Conservation (phyloP, 2,888 invertebrate genomes). For the Notocelia uddmanniana region DNA sequence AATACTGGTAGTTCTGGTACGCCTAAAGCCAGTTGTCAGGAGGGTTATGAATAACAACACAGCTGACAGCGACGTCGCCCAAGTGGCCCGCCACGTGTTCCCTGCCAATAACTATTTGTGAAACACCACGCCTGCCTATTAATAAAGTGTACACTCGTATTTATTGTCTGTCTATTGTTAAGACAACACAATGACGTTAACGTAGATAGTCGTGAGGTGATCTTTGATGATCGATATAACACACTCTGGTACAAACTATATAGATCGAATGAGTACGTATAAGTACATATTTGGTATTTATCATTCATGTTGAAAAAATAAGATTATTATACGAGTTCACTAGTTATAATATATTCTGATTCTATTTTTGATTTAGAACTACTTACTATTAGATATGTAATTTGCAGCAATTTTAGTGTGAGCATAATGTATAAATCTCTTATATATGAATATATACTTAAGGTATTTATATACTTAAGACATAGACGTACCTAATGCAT, state of each 20-base stretch:
- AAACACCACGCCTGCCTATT: constrained; percentile 45
- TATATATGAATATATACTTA: too few species aligned
- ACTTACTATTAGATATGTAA: too few species aligned
- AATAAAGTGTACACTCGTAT: constrained; percentile 39
- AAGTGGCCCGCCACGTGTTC: constrained; percentile 41
- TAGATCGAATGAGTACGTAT: neutral
- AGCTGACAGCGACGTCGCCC: constrained; percentile 34
- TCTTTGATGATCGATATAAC: neutral
- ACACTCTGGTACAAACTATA: neutral
- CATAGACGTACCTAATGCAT: too few species aligned
- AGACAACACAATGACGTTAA: constrained; percentile 21
- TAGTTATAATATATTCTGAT: too few species aligned
- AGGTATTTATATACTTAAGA: too few species aligned
- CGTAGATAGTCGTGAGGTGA: constrained; percentile 2
- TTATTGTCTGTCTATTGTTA: constrained; percentile 40
- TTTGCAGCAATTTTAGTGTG: too few species aligned
- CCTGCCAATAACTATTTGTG: constrained; percentile 47
- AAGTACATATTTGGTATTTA: too few species aligned
- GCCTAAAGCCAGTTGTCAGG: neutral
- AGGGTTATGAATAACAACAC: constrained; percentile 15
- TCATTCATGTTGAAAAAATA: too few species aligned
- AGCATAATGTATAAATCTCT: too few species aligned
- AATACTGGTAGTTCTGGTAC: neutral
- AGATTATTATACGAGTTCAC: too few species aligned
- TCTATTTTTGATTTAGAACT: too few species aligned